Evolutionary conservation across 2,797 vertebrate species (phyloP).

Genomic region (Pseudochirops cupreus): DNA sequence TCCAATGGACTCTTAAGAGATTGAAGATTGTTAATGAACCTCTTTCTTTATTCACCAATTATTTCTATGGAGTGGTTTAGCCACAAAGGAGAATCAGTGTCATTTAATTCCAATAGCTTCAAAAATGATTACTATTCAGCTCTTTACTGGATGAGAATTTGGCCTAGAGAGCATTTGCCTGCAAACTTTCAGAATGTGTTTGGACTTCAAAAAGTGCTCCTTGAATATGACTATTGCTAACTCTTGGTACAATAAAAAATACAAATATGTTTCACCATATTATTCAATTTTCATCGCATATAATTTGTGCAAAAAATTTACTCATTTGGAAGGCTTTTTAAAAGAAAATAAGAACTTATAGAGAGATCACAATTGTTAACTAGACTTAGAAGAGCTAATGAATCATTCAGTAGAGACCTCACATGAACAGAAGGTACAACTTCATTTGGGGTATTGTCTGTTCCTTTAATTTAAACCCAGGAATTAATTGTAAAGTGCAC

Average conservation of each 20-base stretch:
- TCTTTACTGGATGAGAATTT: neutral
- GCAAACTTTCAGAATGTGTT: neutral
- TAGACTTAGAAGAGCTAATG: constrained; percentile 64
- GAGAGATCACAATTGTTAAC: constrained; percentile 53
- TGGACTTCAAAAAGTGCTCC: neutral
- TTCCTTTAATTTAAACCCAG: constrained; percentile 58
- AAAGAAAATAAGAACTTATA: constrained; percentile 9
- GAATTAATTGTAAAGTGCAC: constrained; percentile 70
- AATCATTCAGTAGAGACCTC: constrained; percentile 67
- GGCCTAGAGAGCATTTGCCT: neutral
- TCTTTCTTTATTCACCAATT: constrained; percentile 7
- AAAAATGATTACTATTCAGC: constrained; percentile 2
- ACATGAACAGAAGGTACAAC: constrained; percentile 51
- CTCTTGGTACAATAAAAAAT: constrained; percentile 21
- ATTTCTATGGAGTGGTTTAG: neutral
- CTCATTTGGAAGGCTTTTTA: constrained; percentile 50
- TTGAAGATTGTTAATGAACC: neutral
- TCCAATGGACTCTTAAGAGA: constrained; percentile 15
- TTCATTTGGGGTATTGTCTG: constrained; percentile 44
- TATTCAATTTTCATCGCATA: constrained; percentile 53
- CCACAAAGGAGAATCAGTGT: neutral
- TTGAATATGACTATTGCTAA: neutral
- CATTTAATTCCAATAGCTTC: neutral
- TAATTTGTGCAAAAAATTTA: constrained; percentile 43
- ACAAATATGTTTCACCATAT: constrained; percentile 38